These are phyloP conservation scores for Anastrepha ludens DNA, from an alignment of 1,140 invertebrate species.

Conservation along the genomic window DNA sequence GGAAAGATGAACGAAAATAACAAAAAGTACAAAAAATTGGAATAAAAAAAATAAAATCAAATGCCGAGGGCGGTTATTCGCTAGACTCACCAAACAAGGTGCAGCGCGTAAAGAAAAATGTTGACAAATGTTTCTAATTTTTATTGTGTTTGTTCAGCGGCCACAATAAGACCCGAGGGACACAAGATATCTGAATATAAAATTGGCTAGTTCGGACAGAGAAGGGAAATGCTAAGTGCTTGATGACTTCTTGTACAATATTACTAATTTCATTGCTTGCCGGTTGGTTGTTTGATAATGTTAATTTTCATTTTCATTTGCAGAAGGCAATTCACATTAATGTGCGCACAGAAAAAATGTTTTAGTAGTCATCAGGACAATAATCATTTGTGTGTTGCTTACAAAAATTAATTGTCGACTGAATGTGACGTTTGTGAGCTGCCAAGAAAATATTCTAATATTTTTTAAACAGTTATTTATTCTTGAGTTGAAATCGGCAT, in stretches of 20 bases:
- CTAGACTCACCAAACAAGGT: not conserved
- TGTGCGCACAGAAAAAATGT: conserved; percentile 30
- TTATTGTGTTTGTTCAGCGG: conserved; percentile 46
- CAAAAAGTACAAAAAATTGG: not conserved
- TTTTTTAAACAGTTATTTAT: not conserved
- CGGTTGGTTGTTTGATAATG: not conserved
- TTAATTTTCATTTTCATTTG: conserved; percentile 42
- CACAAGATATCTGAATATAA: not conserved
- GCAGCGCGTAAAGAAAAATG: conserved; percentile 7
- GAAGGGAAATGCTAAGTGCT: not conserved
- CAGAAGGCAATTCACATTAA: conserved; percentile 48
- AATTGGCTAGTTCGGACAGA: not conserved
- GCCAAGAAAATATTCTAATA: conserved; percentile 5
- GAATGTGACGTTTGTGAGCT: not conserved
- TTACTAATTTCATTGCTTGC: not conserved
- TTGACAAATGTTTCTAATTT: conserved; percentile 53
- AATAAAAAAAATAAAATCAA: not conserved
- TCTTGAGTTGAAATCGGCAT: too few relatives aligned
- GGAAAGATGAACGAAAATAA: conserved; percentile 32
- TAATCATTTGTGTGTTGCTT: conserved; percentile 37
- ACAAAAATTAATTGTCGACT: conserved; percentile 38
- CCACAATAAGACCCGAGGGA: conserved; percentile 47
- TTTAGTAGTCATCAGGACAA: conserved; percentile 38
- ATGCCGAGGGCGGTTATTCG: conserved; percentile 16
- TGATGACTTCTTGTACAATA: not conserved